Evolutionary conservation across 2,797 vertebrate species (phyloP), one percentile per base, ranked within the genome.

Genomic region (Schizopygopsis pylzovi): DNA sequence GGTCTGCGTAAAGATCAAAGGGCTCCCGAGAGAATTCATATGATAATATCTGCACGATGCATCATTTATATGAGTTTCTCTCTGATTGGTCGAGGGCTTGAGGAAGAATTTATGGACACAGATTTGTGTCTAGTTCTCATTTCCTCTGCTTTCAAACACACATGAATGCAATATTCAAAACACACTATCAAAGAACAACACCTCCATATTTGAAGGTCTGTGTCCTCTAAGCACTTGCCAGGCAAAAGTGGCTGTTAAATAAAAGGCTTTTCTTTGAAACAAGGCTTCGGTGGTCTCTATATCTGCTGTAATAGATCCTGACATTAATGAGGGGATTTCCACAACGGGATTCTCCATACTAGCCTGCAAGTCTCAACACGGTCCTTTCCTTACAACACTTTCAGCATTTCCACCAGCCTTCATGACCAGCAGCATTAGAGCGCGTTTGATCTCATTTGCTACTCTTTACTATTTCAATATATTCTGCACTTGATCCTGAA

Each of bases 1-100:
- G 88, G 87, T 89, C 85, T 86, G 77, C 81, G 73, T 82, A 79
- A 80, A 90, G 88, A 90, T 90, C 88, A 87, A 82, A 84, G 47
- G 56, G 52, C 84, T 86, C 82, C 22, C 7, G 28, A 82, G 84
- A 86, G 70, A 59, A 75, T 82, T 59, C 33, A 56, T 73, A n/a
- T n/a, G 84, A 90, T 89, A 82, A 81, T 79, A 89, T 87, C 87
- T 87, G 78, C 63, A 49, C 78, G 28, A 79, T 81, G 85, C 70
- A 86, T 88, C 84, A 83, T 86, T 87, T 89, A 89, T 88, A 88
- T 78, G 68, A 87, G 82, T 82, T 82, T 72, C 47, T 83, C 67
- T 80, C 52, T 86, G 85, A 90, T 86, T 86, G 85, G 80, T 54
- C 11, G 59, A 78, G 28, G 78, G 71, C n/a, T 47, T 37, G 28